Conservation (phyloP, 2,888 invertebrate genomes). For the Agrypnus murinus region DNA sequence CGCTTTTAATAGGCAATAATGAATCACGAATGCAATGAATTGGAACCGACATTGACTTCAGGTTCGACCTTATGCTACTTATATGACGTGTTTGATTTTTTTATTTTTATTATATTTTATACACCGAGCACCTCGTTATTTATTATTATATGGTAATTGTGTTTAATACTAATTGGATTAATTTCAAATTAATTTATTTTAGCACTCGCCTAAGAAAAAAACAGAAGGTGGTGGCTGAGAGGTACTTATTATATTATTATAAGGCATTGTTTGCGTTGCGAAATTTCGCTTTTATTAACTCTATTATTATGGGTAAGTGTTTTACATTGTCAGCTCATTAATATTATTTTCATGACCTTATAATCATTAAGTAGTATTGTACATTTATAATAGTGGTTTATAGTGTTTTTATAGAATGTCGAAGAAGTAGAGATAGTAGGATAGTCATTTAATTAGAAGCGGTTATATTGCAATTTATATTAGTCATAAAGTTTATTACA, state of each 20-base stretch:
- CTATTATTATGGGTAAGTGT: no score
- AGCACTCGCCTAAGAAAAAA: constrained; percentile 1
- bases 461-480: not conserved
- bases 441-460: not conserved
- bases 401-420: constrained; percentile 10
- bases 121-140: constrained; percentile 17
- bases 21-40: constrained; percentile 48
- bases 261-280: no score
- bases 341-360: not conserved
- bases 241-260: no score
- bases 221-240: no score
- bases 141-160: constrained; percentile 34
- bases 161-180: constrained; percentile 39
- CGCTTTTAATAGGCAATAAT: constrained; percentile 45
- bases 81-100: constrained; percentile 27
- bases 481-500: not conserved
- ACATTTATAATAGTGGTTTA: not conserved
- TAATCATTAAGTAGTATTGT: constrained; percentile 20
- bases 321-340: not conserved
- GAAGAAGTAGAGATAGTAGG: not conserved
- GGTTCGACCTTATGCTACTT: constrained; percentile 32
- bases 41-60: constrained; percentile 39
- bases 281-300: no score
- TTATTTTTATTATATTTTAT: not conserved
- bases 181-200: constrained; percentile 35